Percentiles rank a stretch among this genome's conserved stretches.
These are phyloP conservation scores for Cryptocephalus primarius DNA, from an alignment of 2,888 invertebrate species.

Conservation along the genomic window DNA sequence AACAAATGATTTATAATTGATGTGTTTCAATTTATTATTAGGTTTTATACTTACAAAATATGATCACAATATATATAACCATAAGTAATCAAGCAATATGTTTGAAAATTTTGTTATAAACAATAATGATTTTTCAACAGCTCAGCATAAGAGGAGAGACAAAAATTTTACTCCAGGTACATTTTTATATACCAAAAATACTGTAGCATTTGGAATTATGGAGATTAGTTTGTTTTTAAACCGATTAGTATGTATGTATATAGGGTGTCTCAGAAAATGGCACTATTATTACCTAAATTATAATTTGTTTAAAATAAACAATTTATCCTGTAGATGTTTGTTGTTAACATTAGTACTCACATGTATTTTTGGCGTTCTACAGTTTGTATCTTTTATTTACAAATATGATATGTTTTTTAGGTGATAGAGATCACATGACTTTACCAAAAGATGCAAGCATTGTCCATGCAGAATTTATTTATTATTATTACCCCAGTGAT, in stretches of 20 bases:
- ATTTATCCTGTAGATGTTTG: neutral
- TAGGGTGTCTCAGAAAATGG: neutral
- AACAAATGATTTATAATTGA: too few species aligned
- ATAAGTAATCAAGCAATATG: too few species aligned
- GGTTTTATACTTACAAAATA: too few species aligned
- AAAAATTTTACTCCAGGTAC: conserved; percentile 32
- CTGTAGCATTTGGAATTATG: too few species aligned
- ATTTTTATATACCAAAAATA: conserved; percentile 1
- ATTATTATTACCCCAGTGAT: conserved; percentile 92
- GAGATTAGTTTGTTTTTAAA: too few species aligned
- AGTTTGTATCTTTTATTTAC: too few species aligned
- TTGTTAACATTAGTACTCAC: too few species aligned
- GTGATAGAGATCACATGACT: conserved; percentile 66
- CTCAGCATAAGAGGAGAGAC: conserved; percentile 47
- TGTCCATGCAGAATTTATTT: conserved; percentile 91
- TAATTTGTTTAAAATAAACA: neutral
- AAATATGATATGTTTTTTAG: conserved; percentile 29
- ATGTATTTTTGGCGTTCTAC: too few species aligned
- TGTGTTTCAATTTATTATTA: too few species aligned
- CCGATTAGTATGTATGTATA: too few species aligned
- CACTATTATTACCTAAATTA: conserved; percentile 1
- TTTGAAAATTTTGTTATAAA: neutral
- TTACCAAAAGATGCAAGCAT: conserved; percentile 85
- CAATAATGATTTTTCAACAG: conserved; percentile 26
- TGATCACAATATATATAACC: too few species aligned